A percentile compares a stretch with the other conserved stretches of the same genome.
These are phyloP conservation scores for Machimus rusticus DNA, from an alignment of 2,888 invertebrate genomes.

Conservation along the genomic window DNA sequence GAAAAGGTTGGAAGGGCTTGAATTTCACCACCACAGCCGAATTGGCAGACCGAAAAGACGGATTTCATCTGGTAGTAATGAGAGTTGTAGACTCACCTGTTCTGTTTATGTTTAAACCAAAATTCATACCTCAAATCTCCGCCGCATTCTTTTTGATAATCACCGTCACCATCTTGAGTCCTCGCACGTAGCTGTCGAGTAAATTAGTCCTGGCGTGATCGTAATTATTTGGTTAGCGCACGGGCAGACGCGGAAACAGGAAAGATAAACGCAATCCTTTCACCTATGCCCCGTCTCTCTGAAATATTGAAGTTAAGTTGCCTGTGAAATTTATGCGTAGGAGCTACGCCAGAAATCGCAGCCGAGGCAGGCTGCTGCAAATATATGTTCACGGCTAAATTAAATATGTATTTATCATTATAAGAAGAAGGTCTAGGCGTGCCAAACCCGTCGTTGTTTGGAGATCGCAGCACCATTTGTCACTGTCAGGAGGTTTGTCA, in stretches of 20 bases:
- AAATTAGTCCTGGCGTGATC: neutral
- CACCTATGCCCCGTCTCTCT: neutral
- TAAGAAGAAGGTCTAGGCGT: constrained; percentile 2
- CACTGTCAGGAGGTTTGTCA: constrained; percentile 27
- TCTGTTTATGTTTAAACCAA: neutral
- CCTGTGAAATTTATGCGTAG: constrained; percentile 2
- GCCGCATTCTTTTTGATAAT: neutral
- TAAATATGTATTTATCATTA: constrained; percentile 36
- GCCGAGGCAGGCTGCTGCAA: neutral
- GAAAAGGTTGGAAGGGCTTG: neutral
- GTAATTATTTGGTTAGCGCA: neutral
- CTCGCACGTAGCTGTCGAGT: neutral
- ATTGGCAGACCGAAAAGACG: neutral
- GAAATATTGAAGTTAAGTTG: constrained; percentile 15
- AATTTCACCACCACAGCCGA: neutral
- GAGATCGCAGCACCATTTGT: constrained; percentile 23
- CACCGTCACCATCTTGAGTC: neutral
- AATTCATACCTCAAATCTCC: neutral
- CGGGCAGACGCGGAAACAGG: neutral
- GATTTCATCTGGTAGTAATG: neutral
- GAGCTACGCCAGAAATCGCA: neutral
- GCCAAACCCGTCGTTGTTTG: neutral
- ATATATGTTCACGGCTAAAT: constrained; percentile 18
- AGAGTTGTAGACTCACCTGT: neutral
- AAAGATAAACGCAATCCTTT: constrained; percentile 5